Conservation (phyloP, 1,140 invertebrate species). For the Prorops nasuta region DNA sequence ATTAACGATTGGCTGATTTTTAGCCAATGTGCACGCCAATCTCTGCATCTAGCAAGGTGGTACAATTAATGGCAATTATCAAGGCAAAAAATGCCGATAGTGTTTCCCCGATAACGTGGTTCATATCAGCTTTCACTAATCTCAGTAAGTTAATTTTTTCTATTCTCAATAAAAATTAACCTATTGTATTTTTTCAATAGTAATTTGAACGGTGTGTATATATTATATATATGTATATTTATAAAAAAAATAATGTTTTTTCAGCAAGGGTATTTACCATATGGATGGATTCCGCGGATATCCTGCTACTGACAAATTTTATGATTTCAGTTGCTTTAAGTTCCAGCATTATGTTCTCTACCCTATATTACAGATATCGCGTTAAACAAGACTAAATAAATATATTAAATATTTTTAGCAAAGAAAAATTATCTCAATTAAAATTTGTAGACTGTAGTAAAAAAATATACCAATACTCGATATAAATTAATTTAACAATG, state of each 20-base stretch:
- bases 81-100: conserved; percentile 63
- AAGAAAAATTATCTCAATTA: too few relatives aligned
- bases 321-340: conserved; percentile 50
- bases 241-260: conserved; percentile 20
- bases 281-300: conserved; percentile 56
- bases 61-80: conserved; percentile 66
- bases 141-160: conserved; percentile 58
- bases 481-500: too few relatives aligned
- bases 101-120: conserved; percentile 67
- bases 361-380: conserved; percentile 41
- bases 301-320: conserved; percentile 52
- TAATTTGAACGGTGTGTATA: conserved; percentile 1
- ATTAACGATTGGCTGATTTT: conserved; percentile 33
- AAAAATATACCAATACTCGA: too few relatives aligned
- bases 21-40: conserved; percentile 70
- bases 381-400: conserved; percentile 36
- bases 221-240: conserved; percentile 1
- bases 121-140: conserved; percentile 68
- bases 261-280: conserved; percentile 57
- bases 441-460: too few relatives aligned
- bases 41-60: conserved; percentile 68
- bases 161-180: background rate
- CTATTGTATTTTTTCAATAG: conserved; percentile 6
- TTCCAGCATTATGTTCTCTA: conserved; percentile 44
- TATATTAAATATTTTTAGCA: too few relatives aligned